These are phyloP conservation scores for Chrysochloris asiatica DNA, from an alignment of 2,113 vertebrate species.

Conservation along the genomic window DNA sequence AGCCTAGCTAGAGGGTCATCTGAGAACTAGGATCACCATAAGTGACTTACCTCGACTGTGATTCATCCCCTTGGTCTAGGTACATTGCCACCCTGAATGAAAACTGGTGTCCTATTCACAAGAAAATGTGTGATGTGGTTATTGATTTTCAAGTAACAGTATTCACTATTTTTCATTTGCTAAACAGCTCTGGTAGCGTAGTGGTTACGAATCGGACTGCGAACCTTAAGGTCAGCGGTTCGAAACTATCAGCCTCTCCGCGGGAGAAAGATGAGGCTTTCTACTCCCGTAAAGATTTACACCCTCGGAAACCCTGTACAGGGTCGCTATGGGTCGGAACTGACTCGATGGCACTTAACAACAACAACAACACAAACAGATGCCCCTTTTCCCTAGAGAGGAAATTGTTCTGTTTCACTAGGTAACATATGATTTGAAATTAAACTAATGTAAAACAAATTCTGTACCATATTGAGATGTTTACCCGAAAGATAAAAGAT, in stretches of 20 bases:
- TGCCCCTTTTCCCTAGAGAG: constrained; percentile 1
- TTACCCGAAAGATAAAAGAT: constrained; percentile 2
- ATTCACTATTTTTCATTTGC: background rate
- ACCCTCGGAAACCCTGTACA: too few species aligned
- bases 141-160: background rate
- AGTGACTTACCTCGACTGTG: background rate
- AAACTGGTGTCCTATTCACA: background rate
- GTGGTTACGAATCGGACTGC: too few species aligned
- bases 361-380: too few species aligned
- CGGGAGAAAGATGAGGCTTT: too few species aligned
- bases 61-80: background rate
- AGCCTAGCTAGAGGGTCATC: background rate
- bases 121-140: background rate
- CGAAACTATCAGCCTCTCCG: too few species aligned
- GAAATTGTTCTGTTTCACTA: constrained; percentile 21
- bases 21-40: background rate
- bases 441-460: constrained; percentile 21
- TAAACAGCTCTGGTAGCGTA: too few species aligned
- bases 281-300: too few species aligned
- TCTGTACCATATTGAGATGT: background rate
- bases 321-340: too few species aligned
- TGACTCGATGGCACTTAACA: too few species aligned
- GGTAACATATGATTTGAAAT: constrained; percentile 16
- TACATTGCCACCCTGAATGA: background rate
- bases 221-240: too few species aligned